Conservation (phyloP, 2,797 vertebrate species). For the Kryptopterus vitreolus region DNA sequence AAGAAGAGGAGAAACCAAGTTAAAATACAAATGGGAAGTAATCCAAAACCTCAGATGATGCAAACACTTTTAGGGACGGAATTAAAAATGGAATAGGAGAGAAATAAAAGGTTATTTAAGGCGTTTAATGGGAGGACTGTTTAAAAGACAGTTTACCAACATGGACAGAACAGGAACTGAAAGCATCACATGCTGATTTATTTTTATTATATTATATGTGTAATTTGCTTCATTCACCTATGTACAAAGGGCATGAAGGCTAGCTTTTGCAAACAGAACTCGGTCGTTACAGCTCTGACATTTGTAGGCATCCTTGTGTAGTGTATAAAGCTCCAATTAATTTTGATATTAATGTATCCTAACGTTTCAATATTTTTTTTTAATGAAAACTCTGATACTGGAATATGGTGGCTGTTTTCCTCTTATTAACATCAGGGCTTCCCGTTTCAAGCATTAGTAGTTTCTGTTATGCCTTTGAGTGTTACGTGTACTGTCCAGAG, state of each 20-base stretch:
- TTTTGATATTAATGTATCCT: too few relatives aligned
- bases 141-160: background rate
- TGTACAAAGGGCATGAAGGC: background rate
- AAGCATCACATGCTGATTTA: background rate
- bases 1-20: background rate
- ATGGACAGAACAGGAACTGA: background rate
- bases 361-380: background rate
- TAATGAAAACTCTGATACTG: background rate
- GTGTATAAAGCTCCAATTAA: background rate
- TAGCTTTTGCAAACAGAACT: background rate
- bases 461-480: background rate
- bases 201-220: background rate
- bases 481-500: background rate
- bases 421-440: background rate
- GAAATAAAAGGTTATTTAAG: background rate
- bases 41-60: background rate
- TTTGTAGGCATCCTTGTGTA: too few relatives aligned
- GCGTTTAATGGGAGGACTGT: background rate
- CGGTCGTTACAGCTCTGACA: background rate
- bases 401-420: background rate
- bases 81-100: background rate
- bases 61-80: background rate
- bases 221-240: background rate
- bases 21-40: background rate
- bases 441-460: background rate